Evolutionary conservation across 1,140 invertebrate genomes (phyloP).

Genomic region (Apis mellifera): Amel_HAv3.1 CM009938.2:5831501-5832000

Average conservation of each 20-base stretch:
- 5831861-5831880: not conserved
- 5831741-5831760: conserved; percentile 30
- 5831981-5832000: not conserved
- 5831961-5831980: not conserved
- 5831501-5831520: not conserved
- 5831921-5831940: conserved; percentile 38
- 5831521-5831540: too few relatives aligned
- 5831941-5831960: conserved; percentile 38
- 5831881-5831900: not conserved
- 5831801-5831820: not conserved
- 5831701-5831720: conserved; percentile 23
- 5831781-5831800: conserved; percentile 40
- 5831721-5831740: not conserved
- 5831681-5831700: not conserved
- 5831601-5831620: conserved; percentile 9
- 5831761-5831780: conserved; percentile 38
- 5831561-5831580: not conserved
- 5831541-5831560: not conserved
- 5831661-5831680: not conserved
- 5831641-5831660: not conserved
- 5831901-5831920: conserved; percentile 21
- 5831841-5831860: not conserved
- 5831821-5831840: not conserved
- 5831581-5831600: conserved; percentile 7
- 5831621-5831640: not conserved